A percentile compares a stretch with the other conserved stretches of the same genome.
These are phyloP conservation scores for Carcharodon carcharias DNA, from an alignment of 2,797 vertebrate genomes.

Conservation along the genomic window DNA sequence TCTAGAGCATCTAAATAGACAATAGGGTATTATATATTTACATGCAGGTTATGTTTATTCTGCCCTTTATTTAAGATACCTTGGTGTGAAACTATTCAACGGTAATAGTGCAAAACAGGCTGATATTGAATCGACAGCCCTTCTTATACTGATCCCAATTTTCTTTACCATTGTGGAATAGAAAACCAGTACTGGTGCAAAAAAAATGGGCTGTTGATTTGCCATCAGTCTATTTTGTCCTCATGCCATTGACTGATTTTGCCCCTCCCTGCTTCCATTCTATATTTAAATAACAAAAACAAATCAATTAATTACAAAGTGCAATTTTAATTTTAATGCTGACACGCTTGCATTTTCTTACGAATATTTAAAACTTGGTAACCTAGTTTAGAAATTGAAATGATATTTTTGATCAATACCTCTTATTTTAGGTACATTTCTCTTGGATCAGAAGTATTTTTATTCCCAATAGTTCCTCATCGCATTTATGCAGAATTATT, in stretches of 20 bases:
- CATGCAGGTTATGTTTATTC: not conserved
- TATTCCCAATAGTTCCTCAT: not conserved
- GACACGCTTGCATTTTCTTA: not conserved
- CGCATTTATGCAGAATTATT: conserved; percentile 14
- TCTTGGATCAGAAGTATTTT: not conserved
- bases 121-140: not conserved
- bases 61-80: not conserved
- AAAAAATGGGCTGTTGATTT: not conserved
- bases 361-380: not conserved
- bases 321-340: not conserved
- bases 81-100: not conserved
- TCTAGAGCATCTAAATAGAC: not conserved
- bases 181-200: too few species aligned
- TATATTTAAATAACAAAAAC: not conserved
- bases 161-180: not conserved
- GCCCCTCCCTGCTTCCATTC: not conserved
- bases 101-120: not conserved
- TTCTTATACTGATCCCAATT: not conserved
- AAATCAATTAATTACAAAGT: not conserved
- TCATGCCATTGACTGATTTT: not conserved
- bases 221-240: not conserved
- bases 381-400: not conserved
- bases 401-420: not conserved
- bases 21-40: not conserved
- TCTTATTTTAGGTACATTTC: not conserved